Conservation (phyloP, 2,888 invertebrate genomes). For the Mythimna ferrago region DNA sequence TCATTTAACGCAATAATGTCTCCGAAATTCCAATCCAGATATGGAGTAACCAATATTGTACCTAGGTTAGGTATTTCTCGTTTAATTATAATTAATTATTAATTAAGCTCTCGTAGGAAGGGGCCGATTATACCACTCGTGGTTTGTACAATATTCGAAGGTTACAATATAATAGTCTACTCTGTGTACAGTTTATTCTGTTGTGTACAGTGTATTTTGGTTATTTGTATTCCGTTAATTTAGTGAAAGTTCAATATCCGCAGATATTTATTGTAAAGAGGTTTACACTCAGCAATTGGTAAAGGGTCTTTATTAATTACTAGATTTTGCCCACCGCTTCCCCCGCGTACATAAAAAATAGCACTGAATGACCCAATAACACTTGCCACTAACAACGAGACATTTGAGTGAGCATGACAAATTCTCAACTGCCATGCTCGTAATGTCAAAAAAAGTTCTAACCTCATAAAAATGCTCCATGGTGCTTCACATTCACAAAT, state of each 20-base stretch:
- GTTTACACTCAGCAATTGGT: background rate
- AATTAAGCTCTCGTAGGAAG: background rate
- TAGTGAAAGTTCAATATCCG: background rate
- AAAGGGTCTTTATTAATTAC: background rate
- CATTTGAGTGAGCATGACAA: too few species aligned
- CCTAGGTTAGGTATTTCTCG: background rate
- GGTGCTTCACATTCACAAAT: too few species aligned
- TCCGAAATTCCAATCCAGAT: background rate
- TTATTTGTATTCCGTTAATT: slow-evolving; percentile 12
- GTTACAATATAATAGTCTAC: slow-evolving; percentile 5
- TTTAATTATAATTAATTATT: slow-evolving; percentile 32
- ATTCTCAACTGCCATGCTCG: too few species aligned
- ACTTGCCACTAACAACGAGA: too few species aligned
- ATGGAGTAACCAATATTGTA: slow-evolving; percentile 7
- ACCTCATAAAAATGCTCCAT: too few species aligned
- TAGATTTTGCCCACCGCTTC: background rate
- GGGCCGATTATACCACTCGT: background rate
- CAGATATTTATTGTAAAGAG: background rate
- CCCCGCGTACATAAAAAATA: too few species aligned
- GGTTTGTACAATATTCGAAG: slow-evolving; percentile 26
- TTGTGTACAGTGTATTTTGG: slow-evolving; percentile 20
- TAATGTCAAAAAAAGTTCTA: too few species aligned
- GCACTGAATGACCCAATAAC: too few species aligned
- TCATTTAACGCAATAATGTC: background rate
- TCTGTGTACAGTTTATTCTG: background rate